A percentile compares a stretch with the other conserved stretches of the same genome.
Evolutionary conservation across 2,113 vertebrate species (phyloP).

Genomic region (Macroglossus sobrinus): DNA sequence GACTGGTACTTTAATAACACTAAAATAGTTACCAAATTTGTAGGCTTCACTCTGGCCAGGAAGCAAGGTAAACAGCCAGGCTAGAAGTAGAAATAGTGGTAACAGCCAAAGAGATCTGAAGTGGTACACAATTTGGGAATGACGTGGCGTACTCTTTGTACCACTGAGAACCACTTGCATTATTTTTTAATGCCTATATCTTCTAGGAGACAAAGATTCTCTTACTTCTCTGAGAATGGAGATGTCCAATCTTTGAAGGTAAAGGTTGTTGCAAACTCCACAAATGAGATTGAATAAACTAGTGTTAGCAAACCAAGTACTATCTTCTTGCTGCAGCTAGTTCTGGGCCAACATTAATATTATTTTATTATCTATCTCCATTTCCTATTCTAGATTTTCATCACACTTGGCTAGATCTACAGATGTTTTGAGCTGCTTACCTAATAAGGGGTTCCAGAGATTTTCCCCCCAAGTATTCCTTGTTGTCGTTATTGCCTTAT

Average conservation of each 20-base stretch:
- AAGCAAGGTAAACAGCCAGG: background rate
- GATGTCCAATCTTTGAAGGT: background rate
- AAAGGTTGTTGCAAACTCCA: background rate
- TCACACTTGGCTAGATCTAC: background rate
- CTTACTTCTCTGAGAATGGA: background rate
- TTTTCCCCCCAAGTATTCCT: background rate
- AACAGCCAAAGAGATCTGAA: background rate
- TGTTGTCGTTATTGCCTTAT: background rate
- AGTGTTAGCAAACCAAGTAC: background rate
- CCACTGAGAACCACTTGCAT: background rate
- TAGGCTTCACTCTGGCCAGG: background rate
- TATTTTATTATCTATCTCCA: background rate
- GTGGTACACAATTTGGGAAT: background rate
- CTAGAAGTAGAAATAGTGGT: fast-evolving
- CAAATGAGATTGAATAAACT: background rate
- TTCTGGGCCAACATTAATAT: background rate
- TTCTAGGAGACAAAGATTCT: background rate
- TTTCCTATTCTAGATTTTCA: background rate
- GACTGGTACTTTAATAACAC: background rate
- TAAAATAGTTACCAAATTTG: background rate
- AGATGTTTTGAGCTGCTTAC: background rate
- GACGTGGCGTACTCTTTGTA: background rate
- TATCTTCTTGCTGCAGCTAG: background rate
- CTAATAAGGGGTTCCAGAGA: background rate
- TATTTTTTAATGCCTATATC: background rate